These are phyloP conservation scores for Eremobia ochroleuca DNA, from an alignment of 2,888 invertebrate species.

Conservation along the genomic window DNA sequence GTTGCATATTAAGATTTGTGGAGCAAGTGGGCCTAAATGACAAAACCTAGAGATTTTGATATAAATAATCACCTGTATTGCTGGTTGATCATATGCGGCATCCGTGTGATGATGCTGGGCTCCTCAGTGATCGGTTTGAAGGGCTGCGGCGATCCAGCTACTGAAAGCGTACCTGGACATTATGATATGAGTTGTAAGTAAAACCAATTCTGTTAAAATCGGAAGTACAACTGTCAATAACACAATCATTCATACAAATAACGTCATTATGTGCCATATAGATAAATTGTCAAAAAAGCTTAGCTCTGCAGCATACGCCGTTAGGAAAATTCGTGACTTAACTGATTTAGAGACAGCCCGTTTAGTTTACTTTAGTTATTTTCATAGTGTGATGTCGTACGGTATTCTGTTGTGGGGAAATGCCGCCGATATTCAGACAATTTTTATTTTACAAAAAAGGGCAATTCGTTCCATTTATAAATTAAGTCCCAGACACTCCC, in stretches of 20 bases:
- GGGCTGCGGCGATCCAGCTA: conserved; percentile 89
- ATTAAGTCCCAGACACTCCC: no score
- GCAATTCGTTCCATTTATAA: no score
- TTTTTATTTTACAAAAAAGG: no score
- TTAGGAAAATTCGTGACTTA: no score
- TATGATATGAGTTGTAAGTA: conserved; percentile 42
- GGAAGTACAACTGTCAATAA: neutral
- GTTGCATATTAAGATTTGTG: neutral
- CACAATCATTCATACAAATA: neutral
- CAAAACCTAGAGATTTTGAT: neutral
- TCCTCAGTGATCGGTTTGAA: conserved; percentile 88
- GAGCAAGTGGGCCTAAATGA: neutral
- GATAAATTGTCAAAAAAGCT: no score
- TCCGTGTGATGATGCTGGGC: conserved; percentile 88
- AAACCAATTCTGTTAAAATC: conserved; percentile 15
- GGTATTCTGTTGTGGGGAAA: no score
- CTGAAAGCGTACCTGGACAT: conserved; percentile 85
- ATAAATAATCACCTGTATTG: conserved; percentile 83
- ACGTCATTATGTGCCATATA: neutral
- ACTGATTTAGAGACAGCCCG: no score
- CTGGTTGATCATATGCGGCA: conserved; percentile 89
- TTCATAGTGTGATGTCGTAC: no score
- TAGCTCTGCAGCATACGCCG: no score
- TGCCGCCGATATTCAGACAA: no score
- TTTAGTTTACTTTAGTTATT: no score